Conservation (phyloP, 1,140 invertebrate species). For the Lineus longissimus region DNA sequence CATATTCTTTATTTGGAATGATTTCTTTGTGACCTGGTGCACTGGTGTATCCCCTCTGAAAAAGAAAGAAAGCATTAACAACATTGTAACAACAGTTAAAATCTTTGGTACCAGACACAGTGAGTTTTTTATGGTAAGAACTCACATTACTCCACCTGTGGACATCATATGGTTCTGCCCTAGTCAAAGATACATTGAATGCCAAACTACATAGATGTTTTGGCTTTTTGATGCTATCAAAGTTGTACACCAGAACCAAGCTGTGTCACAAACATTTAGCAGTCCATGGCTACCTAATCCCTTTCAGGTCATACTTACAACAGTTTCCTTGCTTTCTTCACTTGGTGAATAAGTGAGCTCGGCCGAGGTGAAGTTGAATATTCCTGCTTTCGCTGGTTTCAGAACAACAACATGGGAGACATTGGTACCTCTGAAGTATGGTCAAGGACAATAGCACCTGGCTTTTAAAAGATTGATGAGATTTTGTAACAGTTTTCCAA, state of each 20-base stretch:
- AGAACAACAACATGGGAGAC: conserved; percentile 91
- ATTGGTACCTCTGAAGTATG: conserved; percentile 68
- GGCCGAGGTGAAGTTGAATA: conserved; percentile 96
- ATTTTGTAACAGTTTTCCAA: too few species aligned
- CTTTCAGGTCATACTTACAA: not conserved
- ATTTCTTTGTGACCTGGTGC: conserved; percentile 96
- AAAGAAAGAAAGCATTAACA: conserved; percentile 22
- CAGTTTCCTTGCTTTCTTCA: conserved; percentile 56
- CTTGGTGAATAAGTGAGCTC: conserved; percentile 82
- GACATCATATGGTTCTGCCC: too few species aligned
- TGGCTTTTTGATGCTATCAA: too few species aligned
- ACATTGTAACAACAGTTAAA: too few species aligned
- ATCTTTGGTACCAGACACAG: not conserved
- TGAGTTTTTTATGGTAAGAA: not conserved
- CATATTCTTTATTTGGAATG: conserved; percentile 91
- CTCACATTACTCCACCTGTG: too few species aligned
- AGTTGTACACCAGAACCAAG: too few species aligned
- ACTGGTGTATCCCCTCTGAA: conserved; percentile 84
- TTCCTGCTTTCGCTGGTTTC: conserved; percentile 81
- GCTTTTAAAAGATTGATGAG: not conserved
- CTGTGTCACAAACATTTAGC: too few species aligned
- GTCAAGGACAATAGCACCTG: conserved; percentile 24
- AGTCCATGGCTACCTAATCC: too few species aligned
- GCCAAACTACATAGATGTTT: too few species aligned
- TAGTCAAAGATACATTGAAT: not conserved